Evolutionary conservation across 2,888 invertebrate genomes (phyloP), one percentile per base, ranked within the genome.

Genomic region (Campaea margaritaria): DNA sequence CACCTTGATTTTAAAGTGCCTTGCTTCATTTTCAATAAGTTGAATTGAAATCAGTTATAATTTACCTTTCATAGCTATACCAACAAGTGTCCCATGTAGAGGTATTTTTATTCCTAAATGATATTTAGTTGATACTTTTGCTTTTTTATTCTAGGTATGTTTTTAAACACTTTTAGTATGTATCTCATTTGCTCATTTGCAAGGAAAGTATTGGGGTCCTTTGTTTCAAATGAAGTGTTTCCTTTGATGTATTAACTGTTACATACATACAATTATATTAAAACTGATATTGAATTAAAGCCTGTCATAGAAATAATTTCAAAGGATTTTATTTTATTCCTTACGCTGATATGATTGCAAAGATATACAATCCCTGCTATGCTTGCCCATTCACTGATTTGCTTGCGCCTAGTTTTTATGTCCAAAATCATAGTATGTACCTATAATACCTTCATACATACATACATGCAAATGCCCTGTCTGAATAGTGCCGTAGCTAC

Each of bases 201-300:
- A 75, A 74, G 78, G 68, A 69, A 74, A 71, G 64, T 72, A 64
- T 53, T 65, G 69, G 39, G 75, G 73, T 74, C 68, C 74, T 75
- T 75, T 69, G 69, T 74, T 71, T 75, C 67, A 72, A 70, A 73
- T 77, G 70, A 80, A 77, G 78, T 80, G 76, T 83, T 82, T 78
- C 83, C 85, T 85, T 82, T 72, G 72, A 79, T 85, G 83, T 85
- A 81, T 76, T 78, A 80, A 75, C 58, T 79, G 62, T 60, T 82
- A 76, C 85, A 73, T 83, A 75, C 83, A 81, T 85, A 81, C 83
- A 85, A 81, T 85, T 85, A 81, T 82, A 80, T 75, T 76, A 77
- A 81, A 85, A 82, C 84, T 85, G 87, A 87, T 89, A 87, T 82
- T 87, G 88, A 82, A 91, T 90, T 89, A 91, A 91, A 90, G 75